Conservation (phyloP, 2,797 vertebrate genomes). For the Acanthornis magna region DNA sequence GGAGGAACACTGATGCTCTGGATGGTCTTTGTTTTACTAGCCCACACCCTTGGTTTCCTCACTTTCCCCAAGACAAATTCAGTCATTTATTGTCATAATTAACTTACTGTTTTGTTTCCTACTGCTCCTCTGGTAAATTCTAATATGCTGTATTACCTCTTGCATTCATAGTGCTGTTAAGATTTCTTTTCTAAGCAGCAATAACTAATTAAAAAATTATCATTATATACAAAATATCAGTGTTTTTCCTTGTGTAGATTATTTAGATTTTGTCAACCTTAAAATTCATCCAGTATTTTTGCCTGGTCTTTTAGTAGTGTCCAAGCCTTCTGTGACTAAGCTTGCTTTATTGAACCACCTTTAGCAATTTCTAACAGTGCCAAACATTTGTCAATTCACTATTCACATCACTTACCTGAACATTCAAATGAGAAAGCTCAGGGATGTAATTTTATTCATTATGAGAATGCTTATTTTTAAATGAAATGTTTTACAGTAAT, state of each 20-base stretch:
- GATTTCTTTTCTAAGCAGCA: background rate
- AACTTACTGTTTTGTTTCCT: background rate
- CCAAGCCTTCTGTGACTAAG: background rate
- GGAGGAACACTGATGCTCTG: background rate
- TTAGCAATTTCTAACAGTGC: background rate
- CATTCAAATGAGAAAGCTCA: background rate
- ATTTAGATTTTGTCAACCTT: background rate
- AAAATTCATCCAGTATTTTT: background rate
- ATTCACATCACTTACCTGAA: background rate
- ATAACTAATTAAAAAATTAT: background rate
- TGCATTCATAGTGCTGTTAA: background rate
- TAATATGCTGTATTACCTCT: background rate
- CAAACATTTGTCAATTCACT: background rate
- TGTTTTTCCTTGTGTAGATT: background rate
- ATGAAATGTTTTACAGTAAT: constrained; percentile 6
- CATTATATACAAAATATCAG: background rate
- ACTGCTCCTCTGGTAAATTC: background rate
- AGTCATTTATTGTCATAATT: background rate
- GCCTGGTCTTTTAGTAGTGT: background rate
- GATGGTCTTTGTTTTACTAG: background rate
- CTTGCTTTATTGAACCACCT: background rate
- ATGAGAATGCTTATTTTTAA: constrained; percentile 1
- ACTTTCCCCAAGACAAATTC: background rate
- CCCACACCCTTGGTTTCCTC: background rate
- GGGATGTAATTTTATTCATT: background rate